These are phyloP conservation scores for Gadus macrocephalus DNA, from an alignment of 2,113 vertebrate species.

Conservation along the genomic window DNA sequence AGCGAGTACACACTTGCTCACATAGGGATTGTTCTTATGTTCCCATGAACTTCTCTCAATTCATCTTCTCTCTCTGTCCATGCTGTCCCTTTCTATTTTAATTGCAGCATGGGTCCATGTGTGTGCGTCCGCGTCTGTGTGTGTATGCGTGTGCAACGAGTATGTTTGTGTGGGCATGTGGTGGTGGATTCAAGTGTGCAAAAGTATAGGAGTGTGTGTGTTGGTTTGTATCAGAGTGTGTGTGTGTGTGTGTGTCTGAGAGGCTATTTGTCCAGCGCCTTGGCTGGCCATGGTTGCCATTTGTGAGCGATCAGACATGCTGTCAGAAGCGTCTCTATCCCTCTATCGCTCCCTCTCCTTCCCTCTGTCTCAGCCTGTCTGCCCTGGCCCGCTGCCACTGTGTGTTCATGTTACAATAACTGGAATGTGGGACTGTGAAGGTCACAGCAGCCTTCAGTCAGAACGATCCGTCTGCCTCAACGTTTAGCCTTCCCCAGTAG, in stretches of 20 bases:
- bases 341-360: constrained; percentile 6
- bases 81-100: constrained; percentile 61
- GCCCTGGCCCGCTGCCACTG: constrained; percentile 51
- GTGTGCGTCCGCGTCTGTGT: constrained; percentile 36
- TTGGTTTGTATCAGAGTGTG: constrained; percentile 6
- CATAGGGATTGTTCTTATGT: constrained; percentile 41
- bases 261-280: constrained; percentile 70
- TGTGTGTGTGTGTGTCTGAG: constrained; percentile 64
- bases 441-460: constrained; percentile 69
- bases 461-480: constrained; percentile 38
- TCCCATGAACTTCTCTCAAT: constrained; percentile 46
- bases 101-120: constrained; percentile 61
- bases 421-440: constrained; percentile 74
- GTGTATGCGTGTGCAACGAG: constrained; percentile 32
- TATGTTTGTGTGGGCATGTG: constrained; percentile 48
- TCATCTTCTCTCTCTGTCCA: constrained; percentile 56
- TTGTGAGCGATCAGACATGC: constrained; percentile 80
- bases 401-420: constrained; percentile 73
- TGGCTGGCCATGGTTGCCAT: constrained; percentile 74
- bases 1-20: constrained; percentile 5
- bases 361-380: constrained; percentile 9
- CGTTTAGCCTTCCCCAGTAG: constrained; percentile 50
- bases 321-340: constrained; percentile 65
- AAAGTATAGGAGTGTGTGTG: background rate
- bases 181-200: background rate